phyloP scores from a whole-genome alignment of 2,797 vertebrate genomes.

The Anguilla pacifica region DNA sequence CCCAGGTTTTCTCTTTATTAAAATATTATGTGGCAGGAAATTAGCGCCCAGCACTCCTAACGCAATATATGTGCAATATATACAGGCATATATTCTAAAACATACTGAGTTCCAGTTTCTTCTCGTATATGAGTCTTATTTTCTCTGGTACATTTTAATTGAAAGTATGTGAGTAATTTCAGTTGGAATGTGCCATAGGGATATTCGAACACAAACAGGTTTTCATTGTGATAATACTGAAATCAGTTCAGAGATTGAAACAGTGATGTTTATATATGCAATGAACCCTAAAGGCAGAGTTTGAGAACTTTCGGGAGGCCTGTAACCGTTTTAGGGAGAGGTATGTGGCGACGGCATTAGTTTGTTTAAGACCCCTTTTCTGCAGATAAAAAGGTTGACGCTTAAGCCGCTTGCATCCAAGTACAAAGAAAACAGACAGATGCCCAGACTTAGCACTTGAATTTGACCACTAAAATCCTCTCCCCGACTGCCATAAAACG shows the following conservation, averaged over 20 bases:
- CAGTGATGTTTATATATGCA: neutral
- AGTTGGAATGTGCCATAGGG: neutral
- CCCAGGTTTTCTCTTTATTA: constrained; percentile 33
- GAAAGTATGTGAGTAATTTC: neutral
- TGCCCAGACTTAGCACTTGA: constrained; percentile 81
- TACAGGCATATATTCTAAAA: neutral
- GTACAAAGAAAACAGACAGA: constrained; percentile 72
- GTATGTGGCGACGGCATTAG: constrained; percentile 40
- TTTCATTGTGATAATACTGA: neutral
- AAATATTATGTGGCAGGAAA: constrained; percentile 42
- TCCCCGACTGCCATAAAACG: constrained; percentile 76
- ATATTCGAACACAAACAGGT: neutral
- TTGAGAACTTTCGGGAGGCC: neutral
- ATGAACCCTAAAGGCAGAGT: neutral
- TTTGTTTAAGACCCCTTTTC: constrained; percentile 52
- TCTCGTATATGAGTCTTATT: neutral
- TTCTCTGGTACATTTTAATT: neutral
- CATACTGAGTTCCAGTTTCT: neutral
- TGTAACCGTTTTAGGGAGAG: constrained; percentile 29
- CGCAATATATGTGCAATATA: neutral
- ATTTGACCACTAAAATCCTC: constrained; percentile 86
- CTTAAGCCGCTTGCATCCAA: constrained; percentile 68
- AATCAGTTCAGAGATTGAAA: constrained; percentile 13
- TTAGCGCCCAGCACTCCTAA: neutral
- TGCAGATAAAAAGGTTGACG: constrained; percentile 41